Evolutionary conservation across 2,888 invertebrate species (phyloP), one percentile per base, ranked within the genome.

Genomic region (Leptura quadrifasciata): DNA sequence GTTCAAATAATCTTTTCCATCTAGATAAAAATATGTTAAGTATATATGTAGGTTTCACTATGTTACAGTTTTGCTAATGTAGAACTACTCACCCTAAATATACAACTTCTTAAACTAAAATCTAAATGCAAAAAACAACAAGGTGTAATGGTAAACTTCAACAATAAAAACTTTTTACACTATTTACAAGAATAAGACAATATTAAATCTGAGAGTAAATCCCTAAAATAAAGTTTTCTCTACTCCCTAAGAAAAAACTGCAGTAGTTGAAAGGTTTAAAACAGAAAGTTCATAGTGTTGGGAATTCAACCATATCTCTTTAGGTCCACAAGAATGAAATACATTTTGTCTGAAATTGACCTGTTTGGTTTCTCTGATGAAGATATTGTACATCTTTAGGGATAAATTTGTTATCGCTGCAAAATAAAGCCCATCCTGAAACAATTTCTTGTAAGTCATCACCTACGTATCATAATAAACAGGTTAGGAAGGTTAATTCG

Each of bases 181-280:
- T 81, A 81, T 81, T 76, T 80, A 81, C 80, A 81, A 79, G 76
- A 77, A 81, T 78, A 72, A 72, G 72, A 76, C 55, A 74, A 72
- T 77, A 75, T 77, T 79, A 80, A 81, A 80, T 81, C 80, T 80
- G 81, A 79, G 76, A 78, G 79, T 81, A 76, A 77, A 79, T 76
- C 35, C 47, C 55, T 69, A 57, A 63, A 75, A 27, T 31, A 69
- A 31, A 15, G 57, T 57, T 31, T 39, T 18, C 17, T 12, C 57
- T 69, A 57, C 58, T 57, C 27, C 21, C 69, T 69, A 57, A 8
- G 21, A 58, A 57, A 31, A 27, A 69, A 31, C 21, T 58, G 27
- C 55, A 35, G 57, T 35, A 57, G 69, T 20, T 69, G 58, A 69
- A 54, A 67, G 54, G 21, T 47, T 47, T 47, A 8, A 20, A 64